Percentiles rank a stretch among this genome's conserved stretches.
Evolutionary conservation across 1,140 invertebrate species (phyloP).

Genomic region (Probaryconus sp.): DNA sequence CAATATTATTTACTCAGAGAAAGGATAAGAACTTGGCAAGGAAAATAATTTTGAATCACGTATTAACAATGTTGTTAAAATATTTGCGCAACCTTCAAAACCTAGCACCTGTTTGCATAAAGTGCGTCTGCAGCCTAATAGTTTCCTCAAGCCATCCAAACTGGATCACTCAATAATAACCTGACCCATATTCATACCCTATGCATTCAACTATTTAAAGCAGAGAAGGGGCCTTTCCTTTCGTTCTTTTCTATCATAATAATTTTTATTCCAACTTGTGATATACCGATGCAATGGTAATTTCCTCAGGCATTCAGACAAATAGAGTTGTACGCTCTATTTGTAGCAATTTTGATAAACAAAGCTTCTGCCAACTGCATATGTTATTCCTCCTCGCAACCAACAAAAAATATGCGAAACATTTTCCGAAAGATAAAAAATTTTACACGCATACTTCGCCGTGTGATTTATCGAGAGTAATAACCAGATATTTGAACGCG

Average conservation of each 20-base stretch:
- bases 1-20: slow-evolving; percentile 48
- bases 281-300: too few species aligned
- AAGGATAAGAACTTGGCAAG: slow-evolving; percentile 42
- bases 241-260: neutral
- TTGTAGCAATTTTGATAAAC: neutral
- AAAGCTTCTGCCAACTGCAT: neutral
- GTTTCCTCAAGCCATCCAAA: slow-evolving; percentile 36
- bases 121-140: slow-evolving; percentile 28
- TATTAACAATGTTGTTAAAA: slow-evolving; percentile 53
- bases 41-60: slow-evolving; percentile 28
- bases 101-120: slow-evolving; percentile 45
- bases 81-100: slow-evolving; percentile 48
- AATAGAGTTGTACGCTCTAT: neutral
- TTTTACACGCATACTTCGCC: neutral
- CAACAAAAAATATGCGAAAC: neutral
- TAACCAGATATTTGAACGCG: neutral
- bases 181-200: slow-evolving; percentile 65
- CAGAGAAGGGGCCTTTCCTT: slow-evolving; percentile 30
- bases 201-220: slow-evolving; percentile 61
- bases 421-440: neutral
- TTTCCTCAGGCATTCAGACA: neutral
- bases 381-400: too few species aligned
- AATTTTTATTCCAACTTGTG: neutral
- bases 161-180: slow-evolving; percentile 70
- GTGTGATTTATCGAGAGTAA: neutral